These are phyloP conservation scores for Sesamia inferens DNA, from an alignment of 2,888 invertebrate species.

Conservation along the genomic window DNA sequence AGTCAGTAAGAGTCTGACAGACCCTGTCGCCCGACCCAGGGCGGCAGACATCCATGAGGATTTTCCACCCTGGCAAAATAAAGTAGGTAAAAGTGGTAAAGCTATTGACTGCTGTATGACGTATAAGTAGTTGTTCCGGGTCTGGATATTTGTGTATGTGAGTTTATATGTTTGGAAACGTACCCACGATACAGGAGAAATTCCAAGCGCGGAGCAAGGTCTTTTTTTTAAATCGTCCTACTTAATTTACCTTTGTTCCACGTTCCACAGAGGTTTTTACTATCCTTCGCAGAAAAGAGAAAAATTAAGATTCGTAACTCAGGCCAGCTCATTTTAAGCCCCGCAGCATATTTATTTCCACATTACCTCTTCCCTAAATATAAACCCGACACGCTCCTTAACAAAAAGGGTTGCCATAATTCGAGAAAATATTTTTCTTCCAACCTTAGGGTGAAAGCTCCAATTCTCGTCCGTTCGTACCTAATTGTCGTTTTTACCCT, in stretches of 20 bases:
- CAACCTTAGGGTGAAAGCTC: conserved; percentile 50
- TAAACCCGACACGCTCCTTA: conserved; percentile 46
- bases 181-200: too few relatives aligned
- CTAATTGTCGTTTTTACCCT: conserved; percentile 69
- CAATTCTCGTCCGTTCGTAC: conserved; percentile 56
- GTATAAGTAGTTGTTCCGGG: too few relatives aligned
- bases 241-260: not conserved
- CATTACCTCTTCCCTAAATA: conserved; percentile 50
- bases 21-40: too few relatives aligned
- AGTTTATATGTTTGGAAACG: too few relatives aligned
- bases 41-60: too few relatives aligned
- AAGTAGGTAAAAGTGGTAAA: too few relatives aligned
- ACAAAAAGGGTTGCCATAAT: conserved; percentile 61
- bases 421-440: conserved; percentile 65
- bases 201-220: too few relatives aligned
- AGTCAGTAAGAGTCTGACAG: too few relatives aligned
- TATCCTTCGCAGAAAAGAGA: not conserved
- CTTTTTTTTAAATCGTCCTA: too few relatives aligned
- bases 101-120: too few relatives aligned
- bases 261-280: not conserved
- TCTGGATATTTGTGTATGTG: too few relatives aligned
- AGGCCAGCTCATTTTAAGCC: conserved; percentile 9
- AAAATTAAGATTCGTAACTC: not conserved
- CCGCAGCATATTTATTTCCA: conserved; percentile 49
- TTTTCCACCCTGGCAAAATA: too few relatives aligned